These are phyloP conservation scores for Drosophila asahinai DNA, from an alignment of 1,140 invertebrate species.

Conservation along the genomic window DNA sequence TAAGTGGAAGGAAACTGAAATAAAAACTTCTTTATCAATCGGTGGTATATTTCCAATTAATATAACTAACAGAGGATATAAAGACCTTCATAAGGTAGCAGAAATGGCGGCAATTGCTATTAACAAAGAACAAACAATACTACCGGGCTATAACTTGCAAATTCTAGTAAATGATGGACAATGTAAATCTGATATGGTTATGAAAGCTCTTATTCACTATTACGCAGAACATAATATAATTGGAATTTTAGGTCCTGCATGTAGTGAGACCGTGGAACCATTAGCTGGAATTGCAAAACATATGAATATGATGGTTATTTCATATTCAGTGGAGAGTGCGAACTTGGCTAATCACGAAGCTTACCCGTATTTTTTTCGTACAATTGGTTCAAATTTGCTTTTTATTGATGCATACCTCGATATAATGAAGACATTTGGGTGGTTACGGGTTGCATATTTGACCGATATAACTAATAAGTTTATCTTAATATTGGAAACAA, in stretches of 20 bases:
- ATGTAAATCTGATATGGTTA: conserved; percentile 91
- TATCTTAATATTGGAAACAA: conserved; percentile 89
- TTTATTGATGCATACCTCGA: conserved; percentile 86
- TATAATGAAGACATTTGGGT: conserved; percentile 87
- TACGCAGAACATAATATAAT: conserved; percentile 87
- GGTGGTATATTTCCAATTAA: conserved; percentile 92
- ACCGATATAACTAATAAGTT: conserved; percentile 90
- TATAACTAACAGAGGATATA: conserved; percentile 86
- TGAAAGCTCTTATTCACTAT: conserved; percentile 92
- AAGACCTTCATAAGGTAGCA: conserved; percentile 88
- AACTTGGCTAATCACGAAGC: conserved; percentile 89
- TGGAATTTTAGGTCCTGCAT: conserved; percentile 93
- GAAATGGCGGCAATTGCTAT: conserved; percentile 89
- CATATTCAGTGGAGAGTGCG: conserved; percentile 92
- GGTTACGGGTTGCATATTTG: conserved; percentile 90
- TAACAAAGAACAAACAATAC: conserved; percentile 87
- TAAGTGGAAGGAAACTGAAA: conserved; percentile 86
- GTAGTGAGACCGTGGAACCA: conserved; percentile 93
- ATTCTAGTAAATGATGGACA: conserved; percentile 89
- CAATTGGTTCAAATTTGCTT: conserved; percentile 92
- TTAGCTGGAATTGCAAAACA: conserved; percentile 92
- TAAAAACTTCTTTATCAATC: conserved; percentile 86
- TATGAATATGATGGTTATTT: conserved; percentile 91
- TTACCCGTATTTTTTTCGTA: conserved; percentile 94
- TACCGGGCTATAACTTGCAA: conserved; percentile 88